Percentiles rank a stretch among this genome's conserved stretches.
Evolutionary conservation across 2,113 vertebrate genomes (phyloP).

Genomic region (Vidua chalybeata): DNA sequence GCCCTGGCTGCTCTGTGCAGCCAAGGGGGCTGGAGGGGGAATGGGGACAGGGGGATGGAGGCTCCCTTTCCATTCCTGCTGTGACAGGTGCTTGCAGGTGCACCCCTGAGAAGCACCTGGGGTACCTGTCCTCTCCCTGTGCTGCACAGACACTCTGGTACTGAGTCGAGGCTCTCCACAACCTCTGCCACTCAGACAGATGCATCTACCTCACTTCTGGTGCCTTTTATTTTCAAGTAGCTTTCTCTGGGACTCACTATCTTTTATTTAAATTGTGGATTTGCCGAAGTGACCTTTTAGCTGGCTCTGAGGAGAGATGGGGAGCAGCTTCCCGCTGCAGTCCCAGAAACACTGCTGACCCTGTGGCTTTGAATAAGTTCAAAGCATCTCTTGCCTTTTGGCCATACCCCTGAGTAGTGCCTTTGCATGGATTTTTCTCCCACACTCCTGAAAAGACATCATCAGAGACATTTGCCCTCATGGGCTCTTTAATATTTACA

Average conservation of each 20-base stretch:
- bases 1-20: neutral
- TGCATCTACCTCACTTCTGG: neutral
- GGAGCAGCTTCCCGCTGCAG: neutral
- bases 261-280: neutral
- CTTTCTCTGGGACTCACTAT: neutral
- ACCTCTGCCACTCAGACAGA: neutral
- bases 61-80: neutral
- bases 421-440: conserved; percentile 27
- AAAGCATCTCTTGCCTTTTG: conserved; percentile 14
- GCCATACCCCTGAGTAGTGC: neutral
- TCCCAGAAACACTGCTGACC: neutral
- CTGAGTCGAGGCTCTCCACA: neutral
- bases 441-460: conserved; percentile 7
- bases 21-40: rapidly evolving
- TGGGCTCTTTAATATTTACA: conserved; percentile 37
- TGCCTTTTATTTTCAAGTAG: conserved; percentile 12
- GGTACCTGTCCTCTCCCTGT: neutral
- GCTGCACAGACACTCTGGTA: neutral
- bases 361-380: conserved; percentile 30
- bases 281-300: conserved; percentile 14
- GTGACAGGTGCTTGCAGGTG: neutral
- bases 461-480: conserved; percentile 11
- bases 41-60: neutral
- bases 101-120: neutral
- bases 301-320: neutral